These are phyloP conservation scores for Trogon melanurus DNA, from an alignment of 2,113 vertebrate species.

Conservation along the genomic window DNA sequence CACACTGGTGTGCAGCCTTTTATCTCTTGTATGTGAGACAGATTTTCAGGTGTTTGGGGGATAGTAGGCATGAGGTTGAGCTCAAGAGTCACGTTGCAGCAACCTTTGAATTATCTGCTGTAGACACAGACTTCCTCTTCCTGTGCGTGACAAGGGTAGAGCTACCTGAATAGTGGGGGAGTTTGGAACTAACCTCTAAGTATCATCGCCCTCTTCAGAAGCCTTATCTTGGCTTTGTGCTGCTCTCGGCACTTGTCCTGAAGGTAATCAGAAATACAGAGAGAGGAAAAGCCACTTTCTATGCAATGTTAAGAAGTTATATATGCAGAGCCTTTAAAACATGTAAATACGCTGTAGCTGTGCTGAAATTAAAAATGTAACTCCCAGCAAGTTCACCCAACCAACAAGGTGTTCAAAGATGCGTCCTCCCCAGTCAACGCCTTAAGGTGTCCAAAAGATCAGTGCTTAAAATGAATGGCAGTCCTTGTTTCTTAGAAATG, in stretches of 20 bases:
- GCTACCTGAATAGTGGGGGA: neutral
- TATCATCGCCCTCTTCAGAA: slow-evolving; percentile 8
- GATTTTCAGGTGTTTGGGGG: neutral
- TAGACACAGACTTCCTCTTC: neutral
- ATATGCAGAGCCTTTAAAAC: neutral
- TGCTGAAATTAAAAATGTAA: slow-evolving; percentile 27
- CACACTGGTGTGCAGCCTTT: neutral
- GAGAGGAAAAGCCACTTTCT: neutral
- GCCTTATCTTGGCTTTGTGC: neutral
- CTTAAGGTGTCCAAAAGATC: neutral
- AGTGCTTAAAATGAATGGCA: neutral
- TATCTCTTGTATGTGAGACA: neutral
- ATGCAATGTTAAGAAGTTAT: neutral
- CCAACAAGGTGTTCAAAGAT: neutral
- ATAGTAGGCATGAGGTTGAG: neutral
- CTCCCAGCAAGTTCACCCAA: neutral
- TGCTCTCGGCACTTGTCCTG: neutral
- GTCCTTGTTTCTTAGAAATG: neutral
- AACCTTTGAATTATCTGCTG: neutral
- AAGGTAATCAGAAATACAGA: neutral
- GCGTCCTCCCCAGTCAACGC: neutral
- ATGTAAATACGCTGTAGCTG: neutral
- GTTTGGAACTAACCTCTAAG: neutral
- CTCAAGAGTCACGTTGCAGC: neutral
- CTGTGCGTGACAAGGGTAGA: neutral